phyloP scores from a whole-genome alignment of 2,113 vertebrate species.

The Cyanistes caeruleus region DNA sequence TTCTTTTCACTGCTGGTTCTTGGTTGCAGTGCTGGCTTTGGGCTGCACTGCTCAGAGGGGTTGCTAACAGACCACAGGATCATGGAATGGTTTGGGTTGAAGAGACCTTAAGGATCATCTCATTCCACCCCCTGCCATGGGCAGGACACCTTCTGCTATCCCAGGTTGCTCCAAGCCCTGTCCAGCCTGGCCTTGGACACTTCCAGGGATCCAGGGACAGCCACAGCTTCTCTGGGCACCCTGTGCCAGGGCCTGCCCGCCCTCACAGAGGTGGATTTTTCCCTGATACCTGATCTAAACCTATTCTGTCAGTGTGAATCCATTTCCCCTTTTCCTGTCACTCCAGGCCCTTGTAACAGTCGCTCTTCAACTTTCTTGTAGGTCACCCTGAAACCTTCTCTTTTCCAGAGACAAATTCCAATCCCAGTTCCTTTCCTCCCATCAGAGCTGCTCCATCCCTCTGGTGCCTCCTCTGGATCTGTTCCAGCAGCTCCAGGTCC shows the following conservation, averaged over 20 bases:
- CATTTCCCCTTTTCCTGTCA: neutral
- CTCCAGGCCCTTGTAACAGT: neutral
- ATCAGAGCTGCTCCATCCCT: neutral
- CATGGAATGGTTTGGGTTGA: neutral
- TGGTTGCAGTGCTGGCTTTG: neutral
- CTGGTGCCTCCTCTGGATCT: neutral
- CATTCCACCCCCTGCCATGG: fast-evolving
- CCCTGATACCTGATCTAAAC: neutral
- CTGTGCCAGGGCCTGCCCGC: neutral
- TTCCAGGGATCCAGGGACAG: neutral
- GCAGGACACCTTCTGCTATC: neutral
- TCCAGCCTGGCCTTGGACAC: neutral
- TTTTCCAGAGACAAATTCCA: neutral
- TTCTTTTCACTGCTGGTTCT: neutral
- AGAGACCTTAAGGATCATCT: neutral
- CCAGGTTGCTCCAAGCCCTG: fast-evolving
- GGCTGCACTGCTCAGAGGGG: neutral
- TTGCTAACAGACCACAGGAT: no score
- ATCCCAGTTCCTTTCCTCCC: neutral
- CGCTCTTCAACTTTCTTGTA: neutral
- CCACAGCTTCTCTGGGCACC: neutral
- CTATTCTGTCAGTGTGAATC: neutral
- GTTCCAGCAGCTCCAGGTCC: neutral
- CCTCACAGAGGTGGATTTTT: fast-evolving
- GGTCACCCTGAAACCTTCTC: neutral